A percentile compares a stretch with the other conserved stretches of the same genome.
phyloP scores from a whole-genome alignment of 2,888 invertebrate species.

The Pseudococcus viburni region DNA sequence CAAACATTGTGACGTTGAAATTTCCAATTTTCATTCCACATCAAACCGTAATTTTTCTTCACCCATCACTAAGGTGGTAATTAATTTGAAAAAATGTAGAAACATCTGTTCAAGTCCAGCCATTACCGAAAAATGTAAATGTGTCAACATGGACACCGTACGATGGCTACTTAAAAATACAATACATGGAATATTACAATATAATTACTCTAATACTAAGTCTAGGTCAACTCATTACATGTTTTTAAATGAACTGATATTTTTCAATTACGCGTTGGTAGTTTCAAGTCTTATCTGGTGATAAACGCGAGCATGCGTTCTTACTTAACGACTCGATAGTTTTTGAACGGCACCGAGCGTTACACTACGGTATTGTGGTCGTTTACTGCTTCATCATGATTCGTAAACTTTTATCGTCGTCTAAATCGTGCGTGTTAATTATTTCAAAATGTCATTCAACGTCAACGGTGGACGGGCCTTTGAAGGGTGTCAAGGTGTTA shows the following conservation, averaged over 20 bases:
- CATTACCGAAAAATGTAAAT: background rate
- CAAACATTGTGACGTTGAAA: no score
- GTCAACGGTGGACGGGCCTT: constrained; percentile 71
- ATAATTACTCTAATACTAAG: background rate
- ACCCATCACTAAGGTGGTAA: no score
- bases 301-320: constrained; percentile 11
- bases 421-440: constrained; percentile 25
- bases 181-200: background rate
- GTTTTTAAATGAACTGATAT: background rate
- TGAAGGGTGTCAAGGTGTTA: constrained; percentile 81
- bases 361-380: background rate
- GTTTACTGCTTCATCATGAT: background rate
- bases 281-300: constrained; percentile 17
- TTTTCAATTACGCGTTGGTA: constrained; percentile 1
- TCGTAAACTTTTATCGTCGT: constrained; percentile 27
- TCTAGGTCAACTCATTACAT: background rate
- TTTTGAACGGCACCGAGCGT: background rate
- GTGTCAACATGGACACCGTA: background rate
- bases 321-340: background rate
- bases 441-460: constrained; percentile 16
- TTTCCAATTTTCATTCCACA: no score
- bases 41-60: no score
- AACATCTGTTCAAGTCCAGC: no score
- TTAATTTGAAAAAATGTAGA: no score
- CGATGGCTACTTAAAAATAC: background rate